These are phyloP conservation scores for Apis cerana DNA, from an alignment of 1,140 invertebrate genomes.

Conservation along the genomic window DNA sequence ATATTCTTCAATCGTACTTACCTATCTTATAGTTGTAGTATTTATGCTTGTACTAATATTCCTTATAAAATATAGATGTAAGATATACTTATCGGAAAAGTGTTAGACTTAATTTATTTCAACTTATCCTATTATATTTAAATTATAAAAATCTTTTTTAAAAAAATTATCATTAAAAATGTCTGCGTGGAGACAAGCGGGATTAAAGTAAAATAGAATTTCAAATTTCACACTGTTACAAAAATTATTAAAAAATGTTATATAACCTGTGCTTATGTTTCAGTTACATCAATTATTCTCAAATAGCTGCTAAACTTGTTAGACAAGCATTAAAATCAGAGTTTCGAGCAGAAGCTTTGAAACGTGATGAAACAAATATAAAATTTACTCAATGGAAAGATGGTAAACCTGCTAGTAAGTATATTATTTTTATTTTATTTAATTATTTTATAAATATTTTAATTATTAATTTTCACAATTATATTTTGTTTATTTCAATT, in stretches of 20 bases:
- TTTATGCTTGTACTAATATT: not conserved
- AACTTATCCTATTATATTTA: not conserved
- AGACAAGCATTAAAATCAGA: constrained; percentile 90
- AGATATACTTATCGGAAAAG: not conserved
- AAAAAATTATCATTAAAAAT: constrained; percentile 76
- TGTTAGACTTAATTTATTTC: too few species aligned
- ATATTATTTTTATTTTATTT: constrained; percentile 3
- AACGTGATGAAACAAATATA: constrained; percentile 88
- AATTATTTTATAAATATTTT: not conserved
- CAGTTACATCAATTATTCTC: constrained; percentile 97
- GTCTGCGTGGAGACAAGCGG: constrained; percentile 85
- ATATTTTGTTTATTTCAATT: not conserved
- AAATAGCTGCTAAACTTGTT: constrained; percentile 91
- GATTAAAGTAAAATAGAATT: constrained; percentile 83
- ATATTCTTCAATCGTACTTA: not conserved
- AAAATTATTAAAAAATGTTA: constrained; percentile 26
- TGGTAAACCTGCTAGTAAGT: constrained; percentile 92
- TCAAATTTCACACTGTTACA: constrained; percentile 13
- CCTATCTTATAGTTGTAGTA: not conserved
- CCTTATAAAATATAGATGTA: not conserved
- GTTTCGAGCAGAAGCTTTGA: constrained; percentile 86
- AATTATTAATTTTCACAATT: not conserved
- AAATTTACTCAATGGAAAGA: constrained; percentile 93
- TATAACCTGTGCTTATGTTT: constrained; percentile 66
- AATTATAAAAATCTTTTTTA: not conserved